Conservation (phyloP, 23 tunicate genomes). For the Clavelina lepadiformis region DNA sequence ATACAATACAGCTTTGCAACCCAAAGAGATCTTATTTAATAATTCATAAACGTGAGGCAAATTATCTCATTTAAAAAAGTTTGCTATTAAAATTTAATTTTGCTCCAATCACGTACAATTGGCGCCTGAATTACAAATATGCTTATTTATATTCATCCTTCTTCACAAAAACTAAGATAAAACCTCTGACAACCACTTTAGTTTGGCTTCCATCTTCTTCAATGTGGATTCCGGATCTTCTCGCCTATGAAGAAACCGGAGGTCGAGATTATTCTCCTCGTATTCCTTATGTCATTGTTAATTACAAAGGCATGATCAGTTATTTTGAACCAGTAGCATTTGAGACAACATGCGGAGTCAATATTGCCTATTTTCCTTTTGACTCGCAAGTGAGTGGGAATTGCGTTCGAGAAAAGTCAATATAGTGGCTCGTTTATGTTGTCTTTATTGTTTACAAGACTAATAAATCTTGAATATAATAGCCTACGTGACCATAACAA, state of each 20-base stretch:
- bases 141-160: too few relatives aligned
- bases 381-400: constrained; percentile 75
- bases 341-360: constrained; percentile 60
- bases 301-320: constrained; percentile 35
- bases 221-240: constrained; percentile 79
- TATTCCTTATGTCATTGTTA: constrained; percentile 51
- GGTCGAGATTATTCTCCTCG: constrained; percentile 59
- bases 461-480: background rate
- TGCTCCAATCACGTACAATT: too few relatives aligned
- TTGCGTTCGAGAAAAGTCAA: background rate
- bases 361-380: constrained; percentile 70
- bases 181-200: too few relatives aligned
- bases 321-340: constrained; percentile 48
- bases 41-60: too few relatives aligned
- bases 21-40: too few relatives aligned
- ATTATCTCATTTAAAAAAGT: too few relatives aligned
- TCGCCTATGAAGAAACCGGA: constrained; percentile 61
- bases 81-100: too few relatives aligned
- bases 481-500: too few relatives aligned
- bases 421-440: background rate
- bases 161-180: too few relatives aligned
- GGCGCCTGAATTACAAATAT: too few relatives aligned
- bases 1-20: too few relatives aligned
- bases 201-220: constrained; percentile 46
- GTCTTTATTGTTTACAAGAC: too few relatives aligned